These are phyloP conservation scores for Thera britannica DNA, from an alignment of 2,888 invertebrate species.

Conservation along the genomic window DNA sequence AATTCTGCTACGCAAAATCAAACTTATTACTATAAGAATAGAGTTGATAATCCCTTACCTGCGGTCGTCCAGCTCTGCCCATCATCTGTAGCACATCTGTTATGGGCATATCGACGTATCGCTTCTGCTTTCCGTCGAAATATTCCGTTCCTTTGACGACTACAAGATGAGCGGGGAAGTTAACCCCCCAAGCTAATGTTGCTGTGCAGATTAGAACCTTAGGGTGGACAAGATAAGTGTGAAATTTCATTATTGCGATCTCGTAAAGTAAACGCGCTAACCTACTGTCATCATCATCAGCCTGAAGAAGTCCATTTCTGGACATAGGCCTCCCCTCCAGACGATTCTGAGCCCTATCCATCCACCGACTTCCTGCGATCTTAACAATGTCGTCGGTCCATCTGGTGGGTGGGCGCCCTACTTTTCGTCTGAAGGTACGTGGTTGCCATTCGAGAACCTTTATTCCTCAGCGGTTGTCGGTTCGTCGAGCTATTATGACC, in stretches of 20 bases:
- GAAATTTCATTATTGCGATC: background rate
- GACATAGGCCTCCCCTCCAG: too few species aligned
- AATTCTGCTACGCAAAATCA: too few species aligned
- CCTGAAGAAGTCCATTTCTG: too few species aligned
- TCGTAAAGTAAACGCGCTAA: background rate
- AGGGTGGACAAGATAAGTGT: slow-evolving; percentile 18
- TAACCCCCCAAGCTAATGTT: slow-evolving; percentile 99
- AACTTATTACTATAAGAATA: background rate
- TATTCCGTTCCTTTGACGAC: slow-evolving; percentile 99
- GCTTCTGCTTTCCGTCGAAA: slow-evolving; percentile 97
- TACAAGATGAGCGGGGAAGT: slow-evolving; percentile 98
- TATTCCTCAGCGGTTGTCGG: too few species aligned
- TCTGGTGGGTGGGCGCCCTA: too few species aligned
- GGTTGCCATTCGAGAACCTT: too few species aligned
- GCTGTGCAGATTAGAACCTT: slow-evolving; percentile 97
- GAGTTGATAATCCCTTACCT: slow-evolving; percentile 53
- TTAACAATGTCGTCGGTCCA: too few species aligned
- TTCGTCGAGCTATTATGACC: too few species aligned
- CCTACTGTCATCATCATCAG: too few species aligned
- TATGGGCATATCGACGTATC: slow-evolving; percentile 99
- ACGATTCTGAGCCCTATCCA: too few species aligned
- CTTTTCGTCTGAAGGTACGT: too few species aligned
- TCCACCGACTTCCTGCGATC: too few species aligned
- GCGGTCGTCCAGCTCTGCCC: slow-evolving; percentile 98
- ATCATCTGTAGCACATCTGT: slow-evolving; percentile 99